These are phyloP conservation scores for Drosophila rhopaloa DNA, from an alignment of 1,140 invertebrate genomes.

Conservation along the genomic window DNA sequence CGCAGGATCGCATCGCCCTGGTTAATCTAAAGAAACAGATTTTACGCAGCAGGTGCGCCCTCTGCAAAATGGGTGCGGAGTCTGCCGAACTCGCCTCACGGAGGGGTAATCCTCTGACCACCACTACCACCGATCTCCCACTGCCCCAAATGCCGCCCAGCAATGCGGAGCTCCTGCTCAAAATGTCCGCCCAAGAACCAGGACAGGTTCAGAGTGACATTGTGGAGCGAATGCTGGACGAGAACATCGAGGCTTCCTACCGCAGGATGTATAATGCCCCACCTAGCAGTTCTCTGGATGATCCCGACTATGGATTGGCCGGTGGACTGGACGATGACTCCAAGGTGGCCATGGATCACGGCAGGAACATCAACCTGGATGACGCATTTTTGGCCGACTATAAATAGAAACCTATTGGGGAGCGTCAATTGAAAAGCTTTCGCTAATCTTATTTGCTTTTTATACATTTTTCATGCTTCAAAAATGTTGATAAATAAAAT, in stretches of 20 bases:
- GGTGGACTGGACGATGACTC: constrained; percentile 74
- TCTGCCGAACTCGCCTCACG: constrained; percentile 48
- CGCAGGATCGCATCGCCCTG: constrained; percentile 73
- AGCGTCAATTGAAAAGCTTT: neutral
- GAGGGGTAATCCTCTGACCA: neutral
- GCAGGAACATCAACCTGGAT: constrained; percentile 48
- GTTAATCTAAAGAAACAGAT: constrained; percentile 68
- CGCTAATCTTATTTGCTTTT: no score
- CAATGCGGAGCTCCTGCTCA: constrained; percentile 15
- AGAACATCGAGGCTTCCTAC: constrained; percentile 76
- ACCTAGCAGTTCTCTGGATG: constrained; percentile 22
- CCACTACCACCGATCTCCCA: constrained; percentile 2
- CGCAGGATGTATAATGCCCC: constrained; percentile 69
- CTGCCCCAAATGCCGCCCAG: constrained; percentile 9
- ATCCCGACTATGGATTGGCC: constrained; percentile 47
- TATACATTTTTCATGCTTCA: no score
- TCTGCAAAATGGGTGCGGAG: constrained; percentile 75
- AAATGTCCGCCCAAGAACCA: constrained; percentile 8
- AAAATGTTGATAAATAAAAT: no score
- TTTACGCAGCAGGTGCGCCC: constrained; percentile 62
- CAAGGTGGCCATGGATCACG: constrained; percentile 61
- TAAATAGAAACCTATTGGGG: constrained; percentile 4
- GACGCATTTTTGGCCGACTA: constrained; percentile 37
- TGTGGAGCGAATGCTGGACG: constrained; percentile 77
- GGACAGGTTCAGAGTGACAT: constrained; percentile 41